Base-by-base conservation (phyloP, 2,113 vertebrate species). In the Elephas maximus region DNA sequence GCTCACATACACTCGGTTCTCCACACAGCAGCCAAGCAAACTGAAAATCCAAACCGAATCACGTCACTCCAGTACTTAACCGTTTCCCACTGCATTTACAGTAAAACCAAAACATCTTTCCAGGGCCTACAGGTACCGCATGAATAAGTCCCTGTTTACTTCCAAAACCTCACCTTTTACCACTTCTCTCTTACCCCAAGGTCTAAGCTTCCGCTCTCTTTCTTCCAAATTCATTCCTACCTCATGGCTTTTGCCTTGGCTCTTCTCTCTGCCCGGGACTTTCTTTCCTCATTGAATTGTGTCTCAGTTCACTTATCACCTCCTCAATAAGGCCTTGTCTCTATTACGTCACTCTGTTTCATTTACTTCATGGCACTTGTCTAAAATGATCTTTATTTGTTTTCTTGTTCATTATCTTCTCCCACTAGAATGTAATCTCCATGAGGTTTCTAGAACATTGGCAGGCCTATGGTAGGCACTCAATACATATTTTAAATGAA, bases 21-120 rank as follows among this genome's bases (percentile, higher is more conserved):
- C 73, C 62, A 63, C 14, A 45, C 1, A 28, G 73, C 57, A 95
- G 77, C 48, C 37, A 63, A 87, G 7, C 24, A 79, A 89, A 88
- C 1, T 30, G 51, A 96, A 95, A 90, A 41, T 48, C 63, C 51
- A 88, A 74, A 96, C 60, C 33, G 41, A 67, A 93, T 6, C 18
- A 9, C 37, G 90, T 33, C 57, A 80, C 17, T 89, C 33, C 63
- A 26, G 41, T 8, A 20, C 45, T 44, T 18, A 74, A 87, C 30
- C 17, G n/a, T 73, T 91, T 88, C 63, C 69, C 7, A 14, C 1
- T 8, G 4, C 28, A 63, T 37, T 51, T 28, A 41, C 57, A 74
- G 73, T 69, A 79, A 84, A 95, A 69, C 26, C 60, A 89, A 67
- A 67, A 53, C 9, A 41, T 15, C 14, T 79, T 26, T 62, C 21